Evolutionary conservation across 2,113 vertebrate genomes (phyloP).

Genomic region (Lepus americanus): DNA sequence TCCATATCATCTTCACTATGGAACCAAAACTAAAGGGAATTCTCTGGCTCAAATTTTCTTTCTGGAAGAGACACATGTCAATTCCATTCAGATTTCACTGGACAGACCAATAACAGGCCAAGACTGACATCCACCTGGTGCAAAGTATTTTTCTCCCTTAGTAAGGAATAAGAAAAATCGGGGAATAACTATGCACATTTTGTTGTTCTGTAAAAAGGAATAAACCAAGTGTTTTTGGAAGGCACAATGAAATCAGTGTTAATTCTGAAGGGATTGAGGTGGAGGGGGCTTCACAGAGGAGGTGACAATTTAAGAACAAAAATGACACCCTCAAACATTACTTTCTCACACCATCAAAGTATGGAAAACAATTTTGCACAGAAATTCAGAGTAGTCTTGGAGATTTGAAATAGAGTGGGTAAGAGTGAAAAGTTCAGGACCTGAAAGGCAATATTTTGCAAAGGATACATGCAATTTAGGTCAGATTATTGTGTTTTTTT

Average conservation of each 20-base stretch:
- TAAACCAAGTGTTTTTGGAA: not conserved
- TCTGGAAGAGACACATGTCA: not conserved
- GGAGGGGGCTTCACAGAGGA: not conserved
- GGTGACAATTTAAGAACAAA: not conserved
- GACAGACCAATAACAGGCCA: not conserved
- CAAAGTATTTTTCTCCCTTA: not conserved
- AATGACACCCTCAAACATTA: not conserved
- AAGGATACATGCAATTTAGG: not conserved
- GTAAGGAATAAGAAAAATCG: not conserved
- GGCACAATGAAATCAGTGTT: not conserved
- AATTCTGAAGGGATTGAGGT: not conserved
- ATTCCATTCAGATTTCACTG: not conserved
- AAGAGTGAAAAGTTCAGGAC: not conserved
- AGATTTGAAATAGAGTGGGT: not conserved
- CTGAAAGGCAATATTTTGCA: not conserved
- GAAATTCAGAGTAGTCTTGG: not conserved
- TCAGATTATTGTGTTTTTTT: not conserved
- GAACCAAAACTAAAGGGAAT: not conserved
- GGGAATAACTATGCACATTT: not conserved
- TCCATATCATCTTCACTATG: not conserved
- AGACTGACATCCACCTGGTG: not conserved
- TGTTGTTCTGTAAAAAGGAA: not conserved
- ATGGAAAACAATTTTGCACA: not conserved
- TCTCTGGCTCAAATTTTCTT: slow-evolving; percentile 1
- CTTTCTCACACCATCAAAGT: not conserved